Evolutionary conservation across 2,797 vertebrate genomes (phyloP), one percentile per base, ranked within the genome.

Genomic region (Cetoscarus ocellatus): DNA sequence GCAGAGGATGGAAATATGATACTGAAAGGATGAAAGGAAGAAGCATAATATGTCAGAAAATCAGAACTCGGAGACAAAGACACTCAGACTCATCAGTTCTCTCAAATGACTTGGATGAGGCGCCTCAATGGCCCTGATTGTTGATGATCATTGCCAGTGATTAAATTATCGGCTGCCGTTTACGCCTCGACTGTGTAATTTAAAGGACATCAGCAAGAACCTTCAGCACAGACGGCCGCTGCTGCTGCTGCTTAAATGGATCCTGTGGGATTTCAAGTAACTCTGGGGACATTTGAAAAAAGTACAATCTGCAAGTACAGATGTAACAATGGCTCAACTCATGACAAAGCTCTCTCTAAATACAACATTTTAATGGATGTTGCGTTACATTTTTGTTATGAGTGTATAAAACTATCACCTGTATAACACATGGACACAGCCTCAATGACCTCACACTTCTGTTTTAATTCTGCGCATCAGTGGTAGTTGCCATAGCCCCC

Each of bases 81-180:
- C 40, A 15, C 79, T 79, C 63, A 49, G 59, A 53, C 27, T 27
- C 27, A 27, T 86, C 77, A 53, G 58, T 71, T 75, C 63, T 80
- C 68, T 81, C 27, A 66, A 73, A 70, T 66, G 52, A 50, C 15
- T 68, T 49, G 76, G 80, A 76, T 66, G 60, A 68, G 52, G 79
- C 77, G 15, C 47, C 17, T 18, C 64, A 15, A 44, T 48, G 72
- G 67, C 61, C 75, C 43, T 54, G 75, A 77, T 80, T 78, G 77
- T 52, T 50, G 73, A 72, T 58, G 80, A 83, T 86, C 76, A 55
- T 72, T 77, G 67, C 75, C 69, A 72, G 72, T 43, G 58, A 83
- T 87, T 88, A 61, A 79, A 79, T 91, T 86, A 83, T 67, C 15
- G 18, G 55, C 82, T 10, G 52, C 19, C 3, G 63, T 73, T 69